Conservation (phyloP, 2,113 vertebrate genomes). For the Micronycteris hirsuta region DNA sequence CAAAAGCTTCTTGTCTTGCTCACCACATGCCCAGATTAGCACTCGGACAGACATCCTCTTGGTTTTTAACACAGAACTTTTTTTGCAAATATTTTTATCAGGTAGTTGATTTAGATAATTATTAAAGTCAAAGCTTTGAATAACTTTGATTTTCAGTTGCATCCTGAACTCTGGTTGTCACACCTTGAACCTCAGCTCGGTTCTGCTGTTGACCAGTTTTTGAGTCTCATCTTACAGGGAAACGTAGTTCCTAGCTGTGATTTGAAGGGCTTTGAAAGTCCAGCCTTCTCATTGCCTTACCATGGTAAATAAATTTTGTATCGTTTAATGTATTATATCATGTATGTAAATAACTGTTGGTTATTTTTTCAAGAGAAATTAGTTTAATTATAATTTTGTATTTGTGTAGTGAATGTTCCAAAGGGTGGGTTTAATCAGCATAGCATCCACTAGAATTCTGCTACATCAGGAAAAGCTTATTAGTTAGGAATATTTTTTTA, state of each 20-base stretch:
- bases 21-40: neutral
- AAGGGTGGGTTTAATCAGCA: neutral
- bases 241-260: neutral
- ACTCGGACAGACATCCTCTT: neutral
- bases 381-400: neutral
- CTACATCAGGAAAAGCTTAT: neutral
- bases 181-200: neutral
- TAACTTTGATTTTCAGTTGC: neutral
- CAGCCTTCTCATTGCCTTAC: neutral
- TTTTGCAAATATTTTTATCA: constrained; percentile 10
- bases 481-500: neutral
- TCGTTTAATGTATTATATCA: neutral
- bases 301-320: neutral
- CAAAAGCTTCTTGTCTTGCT: neutral
- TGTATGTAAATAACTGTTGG: neutral
- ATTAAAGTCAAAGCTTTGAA: neutral
- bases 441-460: neutral
- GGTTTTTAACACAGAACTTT: neutral
- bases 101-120: neutral
- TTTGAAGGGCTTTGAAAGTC: neutral
- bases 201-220: neutral
- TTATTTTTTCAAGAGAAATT: neutral
- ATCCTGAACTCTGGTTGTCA: neutral
- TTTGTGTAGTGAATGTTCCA: neutral
- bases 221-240: neutral